A percentile compares a stretch with the other conserved stretches of the same genome.
These are phyloP conservation scores for Psilanteris sp. DNA, from an alignment of 1,140 invertebrate species.

Conservation along the genomic window DNA sequence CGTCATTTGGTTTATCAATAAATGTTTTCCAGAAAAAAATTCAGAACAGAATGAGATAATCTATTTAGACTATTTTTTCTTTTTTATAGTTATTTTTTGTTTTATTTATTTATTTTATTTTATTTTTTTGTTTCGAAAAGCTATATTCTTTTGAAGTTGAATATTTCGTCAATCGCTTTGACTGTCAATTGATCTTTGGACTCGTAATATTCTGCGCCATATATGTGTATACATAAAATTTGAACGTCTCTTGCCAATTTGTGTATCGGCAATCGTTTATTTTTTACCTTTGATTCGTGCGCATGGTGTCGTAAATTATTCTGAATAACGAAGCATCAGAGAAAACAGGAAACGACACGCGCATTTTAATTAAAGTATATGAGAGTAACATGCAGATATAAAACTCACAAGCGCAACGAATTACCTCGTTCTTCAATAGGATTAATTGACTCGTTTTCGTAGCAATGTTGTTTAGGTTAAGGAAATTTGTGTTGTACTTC, in stretches of 20 bases:
- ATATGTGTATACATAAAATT: constrained; percentile 24
- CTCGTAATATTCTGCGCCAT: constrained; percentile 16
- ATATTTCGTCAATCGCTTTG: constrained; percentile 3
- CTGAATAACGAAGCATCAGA: constrained; percentile 35
- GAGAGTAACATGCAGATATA: constrained; percentile 12
- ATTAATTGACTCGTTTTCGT: constrained; percentile 45
- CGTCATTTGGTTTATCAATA: no score
- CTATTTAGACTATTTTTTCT: no score
- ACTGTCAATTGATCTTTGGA: neutral
- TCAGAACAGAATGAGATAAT: no score
- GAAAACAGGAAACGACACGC: constrained; percentile 4
- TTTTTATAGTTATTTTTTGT: no score
- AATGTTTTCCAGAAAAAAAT: no score
- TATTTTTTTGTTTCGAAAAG: no score
- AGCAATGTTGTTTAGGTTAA: neutral
- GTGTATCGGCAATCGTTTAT: constrained; percentile 31
- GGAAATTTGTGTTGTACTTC: constrained; percentile 25
- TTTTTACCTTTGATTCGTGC: constrained; percentile 31
- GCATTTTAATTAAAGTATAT: constrained; percentile 38
- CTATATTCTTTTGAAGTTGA: no score
- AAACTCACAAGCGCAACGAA: neutral
- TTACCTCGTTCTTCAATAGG: constrained; percentile 26
- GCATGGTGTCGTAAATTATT: constrained; percentile 22
- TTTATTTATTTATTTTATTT: no score
- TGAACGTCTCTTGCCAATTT: constrained; percentile 25